Base-by-base conservation (phyloP, 2,113 vertebrate genomes). In the Osmerus eperlanus region DNA sequence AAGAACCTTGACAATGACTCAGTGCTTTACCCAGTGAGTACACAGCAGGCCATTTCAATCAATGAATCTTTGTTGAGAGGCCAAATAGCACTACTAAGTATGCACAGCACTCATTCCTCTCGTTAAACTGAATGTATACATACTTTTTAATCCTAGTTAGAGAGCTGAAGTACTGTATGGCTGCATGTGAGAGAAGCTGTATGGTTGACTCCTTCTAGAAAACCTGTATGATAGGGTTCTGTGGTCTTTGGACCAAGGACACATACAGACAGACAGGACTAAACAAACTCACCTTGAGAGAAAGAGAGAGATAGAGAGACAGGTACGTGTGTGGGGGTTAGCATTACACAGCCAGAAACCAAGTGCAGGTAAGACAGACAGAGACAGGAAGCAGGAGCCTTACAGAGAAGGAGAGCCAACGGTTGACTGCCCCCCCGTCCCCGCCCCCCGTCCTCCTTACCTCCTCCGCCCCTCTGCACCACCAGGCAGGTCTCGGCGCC, bases 401-500 rank as follows among this genome's bases (percentile, higher is more conserved):
- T 4, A 15, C 25, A 15, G 60, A 28, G 23, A 62, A 15, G 23
- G 60, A 62, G 60, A 28, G 12, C 11, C n/a, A 47, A 0, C 29
- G 13, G 3, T 8, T 15, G 16, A 21, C 18, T 13, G 4, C 8
- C 6, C 9, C 21, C 21, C 21, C 21, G 21, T 21, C 21, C 58
- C 36, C 74, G 41, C 53, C 58, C 28, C 32, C 41, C 29, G 2
- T 7, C 2, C 25, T 1, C 68, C 88, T 88, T 81, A 92, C 91
- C 91, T 85, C 86, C 60, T 21, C 95, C 95, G 78, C 96, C 95
- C 91, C 97, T 95, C 88, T 97, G 96, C 77, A 99, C 94, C 90
- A 97, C 90, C 91, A 99, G 90, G 83, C 92, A 93, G 81, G 95
- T 94, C 89, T 98, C 95, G 2, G 91, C 91, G 87, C 96, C 96